A percentile compares a stretch with the other conserved stretches of the same genome.
phyloP scores from a whole-genome alignment of 2,888 invertebrate species.

The Poecilus cupreus region DNA sequence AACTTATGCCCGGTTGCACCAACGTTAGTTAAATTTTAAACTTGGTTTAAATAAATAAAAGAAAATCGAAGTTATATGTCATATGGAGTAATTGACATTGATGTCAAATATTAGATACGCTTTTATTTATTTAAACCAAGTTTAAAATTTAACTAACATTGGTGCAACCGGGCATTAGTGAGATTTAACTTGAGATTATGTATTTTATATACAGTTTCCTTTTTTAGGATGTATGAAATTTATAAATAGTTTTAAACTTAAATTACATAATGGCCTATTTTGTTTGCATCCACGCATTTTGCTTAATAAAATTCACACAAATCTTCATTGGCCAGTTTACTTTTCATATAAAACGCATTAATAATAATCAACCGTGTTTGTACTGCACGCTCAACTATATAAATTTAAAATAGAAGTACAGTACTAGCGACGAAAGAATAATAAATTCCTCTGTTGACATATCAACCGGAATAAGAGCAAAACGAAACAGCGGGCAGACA shows the following conservation, averaged over 20 bases:
- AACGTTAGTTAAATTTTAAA: no score
- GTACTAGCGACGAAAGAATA: not conserved
- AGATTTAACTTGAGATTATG: not conserved
- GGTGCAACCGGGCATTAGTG: no score
- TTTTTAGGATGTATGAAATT: no score
- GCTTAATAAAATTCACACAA: conserved; percentile 14
- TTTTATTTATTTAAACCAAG: no score
- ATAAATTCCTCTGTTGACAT: conserved; percentile 10
- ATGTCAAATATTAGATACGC: no score
- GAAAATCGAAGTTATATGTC: no score
- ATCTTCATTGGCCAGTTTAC: not conserved
- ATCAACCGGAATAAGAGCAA: conserved; percentile 16
- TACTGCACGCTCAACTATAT: not conserved
- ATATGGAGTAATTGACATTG: no score
- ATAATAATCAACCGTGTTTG: not conserved
- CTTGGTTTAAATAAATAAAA: no score
- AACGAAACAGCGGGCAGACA: not conserved
- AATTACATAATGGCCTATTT: not conserved
- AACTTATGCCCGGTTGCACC: no score
- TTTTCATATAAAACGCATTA: conserved; percentile 12
- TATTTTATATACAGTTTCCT: no score
- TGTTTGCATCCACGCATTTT: not conserved
- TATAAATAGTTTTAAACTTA: no score
- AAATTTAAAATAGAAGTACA: not conserved
- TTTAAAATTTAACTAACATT: no score